Conservation (phyloP, 2,888 invertebrate species). For the Argynnis bischoffii region DNA sequence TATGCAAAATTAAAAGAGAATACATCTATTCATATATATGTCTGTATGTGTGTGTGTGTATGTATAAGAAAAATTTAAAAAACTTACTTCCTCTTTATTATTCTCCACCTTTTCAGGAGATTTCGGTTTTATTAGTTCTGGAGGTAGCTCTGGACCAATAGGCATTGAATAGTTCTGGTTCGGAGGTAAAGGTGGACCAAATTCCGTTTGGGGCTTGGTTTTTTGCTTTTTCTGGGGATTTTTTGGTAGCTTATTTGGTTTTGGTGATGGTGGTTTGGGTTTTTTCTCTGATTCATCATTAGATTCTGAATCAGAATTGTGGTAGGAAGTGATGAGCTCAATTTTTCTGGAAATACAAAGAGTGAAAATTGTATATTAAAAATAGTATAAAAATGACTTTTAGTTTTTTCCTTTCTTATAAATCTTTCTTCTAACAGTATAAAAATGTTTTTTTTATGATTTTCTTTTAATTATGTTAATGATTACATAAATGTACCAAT, state of each 20-base stretch:
- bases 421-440: no score
- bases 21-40: not conserved
- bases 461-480: no score
- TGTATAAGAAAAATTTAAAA: not conserved
- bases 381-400: no score
- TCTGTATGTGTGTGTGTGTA: not conserved
- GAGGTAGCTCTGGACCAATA: constrained; percentile 72
- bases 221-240: constrained; percentile 58
- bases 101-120: constrained; percentile 43
- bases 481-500: no score
- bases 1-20: no score
- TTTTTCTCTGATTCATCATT: constrained; percentile 69
- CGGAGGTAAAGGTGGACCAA: constrained; percentile 65
- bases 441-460: no score
- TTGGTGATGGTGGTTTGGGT: constrained; percentile 32
- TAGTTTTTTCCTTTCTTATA: no score
- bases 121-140: constrained; percentile 46
- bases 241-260: constrained; percentile 45
- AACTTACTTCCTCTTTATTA: constrained; percentile 51
- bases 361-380: no score
- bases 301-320: constrained; percentile 80
- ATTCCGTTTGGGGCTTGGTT: constrained; percentile 55
- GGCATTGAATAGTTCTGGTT: constrained; percentile 63
- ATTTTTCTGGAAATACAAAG: constrained; percentile 71
- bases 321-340: constrained; percentile 81